A percentile compares a stretch with the other conserved stretches of the same genome.
These are phyloP conservation scores for Ochotona curzoniae DNA, from an alignment of 2,113 vertebrate species.

Conservation along the genomic window DNA sequence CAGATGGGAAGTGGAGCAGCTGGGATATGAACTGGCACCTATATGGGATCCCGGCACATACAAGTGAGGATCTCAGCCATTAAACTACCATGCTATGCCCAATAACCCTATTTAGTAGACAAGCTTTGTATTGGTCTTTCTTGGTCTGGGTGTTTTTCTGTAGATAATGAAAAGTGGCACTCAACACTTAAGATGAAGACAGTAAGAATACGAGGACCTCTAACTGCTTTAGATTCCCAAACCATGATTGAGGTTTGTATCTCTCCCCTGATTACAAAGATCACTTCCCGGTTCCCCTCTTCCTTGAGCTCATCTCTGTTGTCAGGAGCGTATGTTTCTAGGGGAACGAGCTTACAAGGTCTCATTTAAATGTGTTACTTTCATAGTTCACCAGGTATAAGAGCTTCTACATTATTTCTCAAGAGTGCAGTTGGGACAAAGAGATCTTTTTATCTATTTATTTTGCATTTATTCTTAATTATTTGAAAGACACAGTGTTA, in stretches of 20 bases:
- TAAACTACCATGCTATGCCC: no score
- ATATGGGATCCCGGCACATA: no score
- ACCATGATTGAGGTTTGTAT: not conserved
- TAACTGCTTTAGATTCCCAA: not conserved
- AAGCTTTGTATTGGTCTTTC: conserved; percentile 40
- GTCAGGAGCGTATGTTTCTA: not conserved
- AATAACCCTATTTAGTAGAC: not conserved
- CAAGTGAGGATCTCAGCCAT: no score
- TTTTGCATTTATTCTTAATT: not conserved
- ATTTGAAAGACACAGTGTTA: no score
- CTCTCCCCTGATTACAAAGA: not conserved
- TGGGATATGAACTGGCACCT: no score
- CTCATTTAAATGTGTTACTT: conserved; percentile 17
- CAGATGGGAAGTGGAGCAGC: no score
- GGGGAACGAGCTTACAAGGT: not conserved
- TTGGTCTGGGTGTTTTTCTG: conserved; percentile 16
- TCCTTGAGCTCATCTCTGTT: not conserved
- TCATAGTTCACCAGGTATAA: not conserved
- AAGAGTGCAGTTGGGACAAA: not conserved
- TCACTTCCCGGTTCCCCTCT: not conserved
- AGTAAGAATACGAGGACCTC: not conserved
- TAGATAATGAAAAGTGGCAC: conserved; percentile 23
- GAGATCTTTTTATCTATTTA: not conserved
- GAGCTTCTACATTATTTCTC: not conserved
- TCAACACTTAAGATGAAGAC: not conserved